phyloP scores from a whole-genome alignment of 2,113 vertebrate genomes.

The Gymnogyps californianus region DNA sequence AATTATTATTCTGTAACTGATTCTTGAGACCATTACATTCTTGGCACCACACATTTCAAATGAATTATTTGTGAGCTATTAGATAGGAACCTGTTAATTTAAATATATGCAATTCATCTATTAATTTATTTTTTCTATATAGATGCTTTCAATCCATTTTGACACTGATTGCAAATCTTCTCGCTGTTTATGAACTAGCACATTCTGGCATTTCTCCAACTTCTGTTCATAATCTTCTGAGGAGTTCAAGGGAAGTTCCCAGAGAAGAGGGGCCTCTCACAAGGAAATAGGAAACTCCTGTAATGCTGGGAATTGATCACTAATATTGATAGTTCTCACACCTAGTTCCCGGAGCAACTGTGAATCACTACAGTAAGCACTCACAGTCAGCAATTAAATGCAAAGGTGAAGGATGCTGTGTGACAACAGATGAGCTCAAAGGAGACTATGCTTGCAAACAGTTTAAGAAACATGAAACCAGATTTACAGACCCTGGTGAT shows the following conservation, averaged over 20 bases:
- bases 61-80: neutral
- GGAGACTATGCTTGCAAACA: neutral
- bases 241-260: neutral
- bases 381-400: neutral
- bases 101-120: neutral
- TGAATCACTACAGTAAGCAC: neutral
- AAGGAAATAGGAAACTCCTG: neutral
- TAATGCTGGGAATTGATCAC: neutral
- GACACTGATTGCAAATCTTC: neutral
- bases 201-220: neutral
- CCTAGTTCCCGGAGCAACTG: neutral
- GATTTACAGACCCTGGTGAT: neutral
- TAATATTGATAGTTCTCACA: neutral
- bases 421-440: neutral
- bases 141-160: neutral
- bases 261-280: neutral
- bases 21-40: neutral
- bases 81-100: neutral
- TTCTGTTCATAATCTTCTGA: neutral
- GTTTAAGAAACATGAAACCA: neutral
- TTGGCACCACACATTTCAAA: neutral
- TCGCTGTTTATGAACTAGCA: neutral
- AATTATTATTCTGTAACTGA: neutral
- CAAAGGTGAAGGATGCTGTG: neutral
- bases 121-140: neutral